A percentile compares a stretch with the other conserved stretches of the same genome.
phyloP scores from a whole-genome alignment of 2,888 invertebrate species.

The Sinohyriopsis cumingii region DNA sequence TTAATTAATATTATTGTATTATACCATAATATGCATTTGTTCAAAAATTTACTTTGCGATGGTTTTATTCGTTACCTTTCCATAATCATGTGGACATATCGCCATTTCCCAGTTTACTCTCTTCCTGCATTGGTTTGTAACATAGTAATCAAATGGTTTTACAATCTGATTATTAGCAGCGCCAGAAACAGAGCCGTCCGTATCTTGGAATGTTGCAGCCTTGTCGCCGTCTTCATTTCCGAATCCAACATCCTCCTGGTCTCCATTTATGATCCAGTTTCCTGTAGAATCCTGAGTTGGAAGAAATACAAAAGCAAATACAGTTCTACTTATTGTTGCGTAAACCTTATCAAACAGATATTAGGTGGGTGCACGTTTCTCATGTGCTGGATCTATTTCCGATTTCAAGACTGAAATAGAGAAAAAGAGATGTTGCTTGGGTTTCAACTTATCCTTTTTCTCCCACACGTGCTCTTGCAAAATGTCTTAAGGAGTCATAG shows the following conservation, averaged over 20 bases:
- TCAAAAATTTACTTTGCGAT: too few species aligned
- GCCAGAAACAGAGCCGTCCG: slow-evolving; percentile 35
- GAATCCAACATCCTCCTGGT: slow-evolving; percentile 23
- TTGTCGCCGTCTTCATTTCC: slow-evolving; percentile 36
- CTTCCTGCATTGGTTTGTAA: slow-evolving; percentile 24
- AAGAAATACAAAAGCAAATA: not conserved
- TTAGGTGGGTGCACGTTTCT: too few species aligned
- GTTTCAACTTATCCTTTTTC: too few species aligned
- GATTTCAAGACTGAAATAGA: too few species aligned
- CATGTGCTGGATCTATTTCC: too few species aligned
- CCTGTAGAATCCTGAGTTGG: slow-evolving; percentile 9
- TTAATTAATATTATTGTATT: too few species aligned
- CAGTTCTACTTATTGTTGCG: not conserved
- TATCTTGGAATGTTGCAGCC: slow-evolving; percentile 29
- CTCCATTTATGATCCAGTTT: slow-evolving; percentile 34
- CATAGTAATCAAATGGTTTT: slow-evolving; percentile 30
- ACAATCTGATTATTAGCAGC: slow-evolving; percentile 15
- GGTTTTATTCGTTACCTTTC: slow-evolving; percentile 23
- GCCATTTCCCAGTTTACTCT: slow-evolving; percentile 42
- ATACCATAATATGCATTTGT: too few species aligned
- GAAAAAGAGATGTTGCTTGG: too few species aligned
- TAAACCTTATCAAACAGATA: too few species aligned
- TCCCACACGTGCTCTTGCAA: too few species aligned
- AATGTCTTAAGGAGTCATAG: too few species aligned
- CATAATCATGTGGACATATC: slow-evolving; percentile 40